Evolutionary conservation across 2,113 vertebrate genomes (phyloP).

Genomic region (Gnathonemus longibarbis): DNA sequence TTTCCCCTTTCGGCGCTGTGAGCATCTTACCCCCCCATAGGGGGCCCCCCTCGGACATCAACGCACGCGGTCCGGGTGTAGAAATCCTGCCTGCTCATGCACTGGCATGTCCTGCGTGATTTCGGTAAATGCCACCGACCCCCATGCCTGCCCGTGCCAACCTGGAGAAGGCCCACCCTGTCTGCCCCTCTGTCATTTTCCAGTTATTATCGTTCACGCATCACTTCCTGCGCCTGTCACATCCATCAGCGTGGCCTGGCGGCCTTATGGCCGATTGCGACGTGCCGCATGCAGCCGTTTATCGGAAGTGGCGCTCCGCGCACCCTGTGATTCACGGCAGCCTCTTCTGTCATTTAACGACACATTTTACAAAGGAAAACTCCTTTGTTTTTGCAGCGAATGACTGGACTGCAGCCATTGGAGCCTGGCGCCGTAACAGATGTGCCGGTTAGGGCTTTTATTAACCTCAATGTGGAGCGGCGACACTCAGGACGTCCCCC

Average conservation of each 20-base stretch:
- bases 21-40: neutral
- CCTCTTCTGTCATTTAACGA: neutral
- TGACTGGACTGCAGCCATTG: neutral
- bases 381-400: neutral
- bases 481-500: neutral
- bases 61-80: neutral
- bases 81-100: neutral
- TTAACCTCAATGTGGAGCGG: neutral
- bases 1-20: slow-evolving; percentile 1
- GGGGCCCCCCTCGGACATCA: neutral
- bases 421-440: neutral
- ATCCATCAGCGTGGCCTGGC: neutral
- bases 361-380: neutral
- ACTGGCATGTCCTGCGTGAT: neutral
- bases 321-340: neutral
- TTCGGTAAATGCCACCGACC: neutral
- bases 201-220: neutral
- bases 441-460: neutral
- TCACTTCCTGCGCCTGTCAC: neutral
- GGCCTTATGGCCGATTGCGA: neutral
- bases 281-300: neutral
- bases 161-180: neutral
- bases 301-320: neutral
- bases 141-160: neutral
- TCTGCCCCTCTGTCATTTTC: neutral